phyloP scores from a whole-genome alignment of 35 echinoderm and acorn worm species.

The Amphiura filiformis region DNA sequence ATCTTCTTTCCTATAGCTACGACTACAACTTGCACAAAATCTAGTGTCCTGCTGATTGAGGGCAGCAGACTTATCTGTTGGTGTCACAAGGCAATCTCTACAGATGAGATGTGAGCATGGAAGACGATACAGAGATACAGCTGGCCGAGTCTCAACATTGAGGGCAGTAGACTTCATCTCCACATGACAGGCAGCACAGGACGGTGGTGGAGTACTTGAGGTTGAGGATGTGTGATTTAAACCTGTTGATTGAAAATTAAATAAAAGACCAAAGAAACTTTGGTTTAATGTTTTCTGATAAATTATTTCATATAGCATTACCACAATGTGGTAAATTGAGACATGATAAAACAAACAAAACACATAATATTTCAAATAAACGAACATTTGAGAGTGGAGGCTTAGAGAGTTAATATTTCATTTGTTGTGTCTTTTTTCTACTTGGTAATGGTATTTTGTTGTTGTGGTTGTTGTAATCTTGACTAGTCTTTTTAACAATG shows the following conservation, averaged over 20 bases:
- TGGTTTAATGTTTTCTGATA: too few relatives aligned
- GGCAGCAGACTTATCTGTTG: background rate
- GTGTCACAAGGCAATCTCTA: constrained; percentile 8
- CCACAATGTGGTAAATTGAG: too few relatives aligned
- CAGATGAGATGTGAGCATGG: constrained; percentile 27
- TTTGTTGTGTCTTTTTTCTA: too few relatives aligned
- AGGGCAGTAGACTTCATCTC: background rate
- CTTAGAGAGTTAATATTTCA: too few relatives aligned
- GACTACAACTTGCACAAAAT: background rate
- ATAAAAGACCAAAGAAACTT: background rate
- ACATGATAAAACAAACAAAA: background rate
- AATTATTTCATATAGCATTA: too few relatives aligned
- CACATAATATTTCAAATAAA: too few relatives aligned
- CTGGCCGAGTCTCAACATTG: background rate
- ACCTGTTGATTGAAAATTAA: background rate
- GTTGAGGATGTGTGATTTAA: background rate
- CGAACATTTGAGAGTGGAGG: too few relatives aligned
- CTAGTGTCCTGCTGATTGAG: background rate
- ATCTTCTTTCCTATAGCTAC: background rate
- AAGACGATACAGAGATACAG: constrained; percentile 9
- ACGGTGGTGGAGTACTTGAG: background rate
- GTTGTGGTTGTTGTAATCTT: too few relatives aligned
- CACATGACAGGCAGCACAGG: background rate
- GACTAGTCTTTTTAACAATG: too few relatives aligned
- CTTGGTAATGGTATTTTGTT: too few relatives aligned